Conservation (phyloP, 2,888 invertebrate species). For the Cheilosia scutellata region DNA sequence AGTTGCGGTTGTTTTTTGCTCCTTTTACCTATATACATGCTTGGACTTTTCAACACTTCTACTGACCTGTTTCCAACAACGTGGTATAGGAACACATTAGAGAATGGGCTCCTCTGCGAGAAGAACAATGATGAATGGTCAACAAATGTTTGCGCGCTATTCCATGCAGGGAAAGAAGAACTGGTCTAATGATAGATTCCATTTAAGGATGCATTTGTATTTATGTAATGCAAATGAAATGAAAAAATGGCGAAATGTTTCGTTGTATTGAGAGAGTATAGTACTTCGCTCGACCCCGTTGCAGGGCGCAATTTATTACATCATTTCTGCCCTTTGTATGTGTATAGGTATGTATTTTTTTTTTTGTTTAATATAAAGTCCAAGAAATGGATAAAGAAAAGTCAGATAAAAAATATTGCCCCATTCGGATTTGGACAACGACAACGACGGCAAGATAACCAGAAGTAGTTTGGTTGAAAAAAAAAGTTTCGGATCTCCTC, state of each 20-base stretch:
- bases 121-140: slow-evolving; percentile 56
- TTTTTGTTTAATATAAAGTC: background rate
- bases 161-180: background rate
- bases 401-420: slow-evolving; percentile 56
- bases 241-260: slow-evolving; percentile 54
- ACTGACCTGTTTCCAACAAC: slow-evolving; percentile 36
- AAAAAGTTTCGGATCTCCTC: slow-evolving; percentile 19
- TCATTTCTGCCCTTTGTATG: slow-evolving; percentile 23
- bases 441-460: slow-evolving; percentile 43
- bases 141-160: slow-evolving; percentile 5
- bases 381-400: slow-evolving; percentile 42
- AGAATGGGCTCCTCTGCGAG: background rate
- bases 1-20: slow-evolving; percentile 53
- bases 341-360: no score
- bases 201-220: slow-evolving; percentile 65
- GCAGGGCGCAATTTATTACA: slow-evolving; percentile 65
- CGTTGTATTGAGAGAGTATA: no score
- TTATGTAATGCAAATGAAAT: slow-evolving; percentile 65
- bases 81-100: slow-evolving; percentile 14
- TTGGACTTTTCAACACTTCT: slow-evolving; percentile 58
- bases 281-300: slow-evolving; percentile 47
- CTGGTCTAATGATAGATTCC: slow-evolving; percentile 60
- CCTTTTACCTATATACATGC: background rate
- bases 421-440: slow-evolving; percentile 22
- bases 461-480: slow-evolving; percentile 48